These are phyloP conservation scores for Drosophila falleni DNA, from an alignment of 2,888 invertebrate species.

Conservation along the genomic window DNA sequence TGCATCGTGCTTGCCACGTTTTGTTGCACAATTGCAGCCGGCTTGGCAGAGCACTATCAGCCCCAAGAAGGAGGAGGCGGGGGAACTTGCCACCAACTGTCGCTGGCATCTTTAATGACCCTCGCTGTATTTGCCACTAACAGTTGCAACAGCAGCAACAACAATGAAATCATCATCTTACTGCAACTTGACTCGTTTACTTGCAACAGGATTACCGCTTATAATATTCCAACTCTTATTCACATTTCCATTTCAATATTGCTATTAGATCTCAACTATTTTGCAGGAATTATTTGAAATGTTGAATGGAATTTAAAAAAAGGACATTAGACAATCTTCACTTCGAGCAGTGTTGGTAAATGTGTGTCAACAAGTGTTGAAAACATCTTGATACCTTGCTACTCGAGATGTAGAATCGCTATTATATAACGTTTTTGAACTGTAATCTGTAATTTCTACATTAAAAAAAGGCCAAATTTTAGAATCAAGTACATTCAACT, in stretches of 20 bases:
- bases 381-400: no score
- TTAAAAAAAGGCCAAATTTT: no score
- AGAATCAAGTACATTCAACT: no score
- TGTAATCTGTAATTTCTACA: no score
- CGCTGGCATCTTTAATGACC: conserved; percentile 50
- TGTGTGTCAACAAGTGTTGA: no score
- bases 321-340: background rate
- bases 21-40: conserved; percentile 68
- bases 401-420: no score
- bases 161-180: conserved; percentile 41
- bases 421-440: no score
- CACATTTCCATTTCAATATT: background rate
- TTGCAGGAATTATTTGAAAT: background rate
- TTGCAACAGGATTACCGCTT: conserved; percentile 1
- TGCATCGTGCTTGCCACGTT: conserved; percentile 51
- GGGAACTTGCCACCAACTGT: background rate
- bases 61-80: background rate
- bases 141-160: conserved; percentile 4
- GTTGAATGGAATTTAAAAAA: background rate
- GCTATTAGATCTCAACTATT: background rate
- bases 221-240: background rate
- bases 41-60: background rate
- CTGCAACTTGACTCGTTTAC: conserved; percentile 9
- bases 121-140: conserved; percentile 36
- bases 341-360: no score